Evolutionary conservation across 1,140 invertebrate species (phyloP).

Genomic region (Drosophila elegans): DNA sequence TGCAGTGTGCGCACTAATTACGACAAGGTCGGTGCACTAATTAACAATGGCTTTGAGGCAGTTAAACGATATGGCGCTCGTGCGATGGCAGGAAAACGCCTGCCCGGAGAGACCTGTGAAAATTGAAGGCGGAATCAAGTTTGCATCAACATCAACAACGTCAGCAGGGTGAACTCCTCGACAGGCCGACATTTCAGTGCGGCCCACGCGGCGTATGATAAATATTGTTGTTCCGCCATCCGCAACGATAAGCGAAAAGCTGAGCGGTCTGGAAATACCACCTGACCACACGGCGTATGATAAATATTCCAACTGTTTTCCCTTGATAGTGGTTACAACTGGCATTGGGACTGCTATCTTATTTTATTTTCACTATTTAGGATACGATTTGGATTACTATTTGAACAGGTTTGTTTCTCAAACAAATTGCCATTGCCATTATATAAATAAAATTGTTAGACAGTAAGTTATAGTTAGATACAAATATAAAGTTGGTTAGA

Average conservation of each 20-base stretch:
- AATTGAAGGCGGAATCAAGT: neutral
- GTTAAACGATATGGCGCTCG: constrained; percentile 59
- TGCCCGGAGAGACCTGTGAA: neutral
- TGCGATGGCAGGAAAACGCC: constrained; percentile 20
- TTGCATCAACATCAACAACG: constrained; percentile 9
- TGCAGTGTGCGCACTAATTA: constrained; percentile 74
- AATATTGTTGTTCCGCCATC: constrained; percentile 15
- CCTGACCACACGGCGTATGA: constrained; percentile 17
- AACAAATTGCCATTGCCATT: no score
- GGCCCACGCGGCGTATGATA: constrained; percentile 27
- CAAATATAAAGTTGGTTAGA: no score
- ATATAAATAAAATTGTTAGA: no score
- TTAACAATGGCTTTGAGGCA: constrained; percentile 78
- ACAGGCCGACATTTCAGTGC: no score
- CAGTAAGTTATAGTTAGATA: no score
- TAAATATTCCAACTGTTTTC: constrained; percentile 7
- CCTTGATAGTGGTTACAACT: neutral
- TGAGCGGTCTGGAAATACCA: constrained; percentile 3
- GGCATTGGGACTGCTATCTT: neutral
- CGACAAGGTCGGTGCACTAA: constrained; percentile 77
- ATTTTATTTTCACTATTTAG: no score
- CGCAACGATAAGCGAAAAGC: constrained; percentile 5
- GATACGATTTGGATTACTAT: no score
- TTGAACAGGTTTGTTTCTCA: no score
- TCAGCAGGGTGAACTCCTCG: neutral